A percentile compares a stretch with the other conserved stretches of the same genome.
phyloP scores from a whole-genome alignment of 2,888 invertebrate species.

The Cryptophagus acutangulus region DNA sequence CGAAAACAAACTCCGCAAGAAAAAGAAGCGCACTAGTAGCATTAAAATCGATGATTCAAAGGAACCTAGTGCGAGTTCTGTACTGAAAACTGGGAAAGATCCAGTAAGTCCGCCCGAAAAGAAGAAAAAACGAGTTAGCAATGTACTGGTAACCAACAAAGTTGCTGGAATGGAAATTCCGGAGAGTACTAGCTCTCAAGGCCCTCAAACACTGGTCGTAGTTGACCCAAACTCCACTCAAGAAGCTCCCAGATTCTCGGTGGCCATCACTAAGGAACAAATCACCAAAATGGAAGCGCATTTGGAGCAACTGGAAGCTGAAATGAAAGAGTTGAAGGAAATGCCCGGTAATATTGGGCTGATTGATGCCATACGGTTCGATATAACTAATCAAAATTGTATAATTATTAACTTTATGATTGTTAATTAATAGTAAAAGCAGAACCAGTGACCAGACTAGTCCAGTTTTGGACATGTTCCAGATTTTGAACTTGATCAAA shows the following conservation, averaged over 20 bases:
- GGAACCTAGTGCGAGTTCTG: too few relatives aligned
- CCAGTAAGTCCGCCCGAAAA: too few relatives aligned
- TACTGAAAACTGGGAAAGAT: too few relatives aligned
- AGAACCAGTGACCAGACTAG: conserved; percentile 14
- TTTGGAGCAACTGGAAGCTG: conserved; percentile 44
- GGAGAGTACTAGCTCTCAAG: too few relatives aligned
- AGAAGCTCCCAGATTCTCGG: conserved; percentile 8
- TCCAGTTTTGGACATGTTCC: conserved; percentile 59
- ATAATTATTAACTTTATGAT: too few relatives aligned
- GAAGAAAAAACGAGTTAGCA: too few relatives aligned
- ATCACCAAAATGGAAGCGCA: conserved; percentile 43
- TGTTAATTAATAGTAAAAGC: conserved; percentile 9
- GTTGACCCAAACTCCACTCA: conserved; percentile 17
- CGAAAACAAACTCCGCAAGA: conserved; percentile 21
- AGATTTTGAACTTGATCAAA: conserved; percentile 58
- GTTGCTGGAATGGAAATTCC: not conserved
- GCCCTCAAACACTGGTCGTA: conserved; percentile 25
- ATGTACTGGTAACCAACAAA: not conserved
- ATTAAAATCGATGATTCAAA: too few relatives aligned
- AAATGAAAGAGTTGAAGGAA: conserved; percentile 39
- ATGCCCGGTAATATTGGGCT: conserved; percentile 47
- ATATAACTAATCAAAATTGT: too few relatives aligned
- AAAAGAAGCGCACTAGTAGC: too few relatives aligned
- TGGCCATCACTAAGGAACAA: conserved; percentile 36
- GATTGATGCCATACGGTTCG: conserved; percentile 42